Evolutionary conservation across 2,113 vertebrate genomes (phyloP).

Genomic region (Grammomys dolichurus): DNA sequence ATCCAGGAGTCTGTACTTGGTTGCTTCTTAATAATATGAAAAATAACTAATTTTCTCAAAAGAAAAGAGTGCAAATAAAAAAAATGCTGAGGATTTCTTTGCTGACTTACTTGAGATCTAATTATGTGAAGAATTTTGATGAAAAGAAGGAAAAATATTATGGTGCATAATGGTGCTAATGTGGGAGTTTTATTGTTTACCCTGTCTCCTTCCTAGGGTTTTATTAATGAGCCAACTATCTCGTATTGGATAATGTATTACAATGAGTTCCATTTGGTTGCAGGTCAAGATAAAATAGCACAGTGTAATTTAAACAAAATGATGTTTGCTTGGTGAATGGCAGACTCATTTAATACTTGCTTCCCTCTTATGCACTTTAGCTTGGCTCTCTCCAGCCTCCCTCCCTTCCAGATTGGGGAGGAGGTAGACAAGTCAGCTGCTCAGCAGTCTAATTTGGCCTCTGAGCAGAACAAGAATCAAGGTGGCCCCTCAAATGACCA

Average conservation of each 20-base stretch:
- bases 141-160: slow-evolving; percentile 75
- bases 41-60: slow-evolving; percentile 61
- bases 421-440: not conserved
- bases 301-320: slow-evolving; percentile 79
- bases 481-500: slow-evolving; percentile 29
- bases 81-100: slow-evolving; percentile 68
- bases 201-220: slow-evolving; percentile 69
- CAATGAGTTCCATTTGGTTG: slow-evolving; percentile 81
- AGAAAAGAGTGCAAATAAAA: slow-evolving; percentile 55
- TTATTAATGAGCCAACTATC: slow-evolving; percentile 84
- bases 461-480: slow-evolving; percentile 27
- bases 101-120: slow-evolving; percentile 73
- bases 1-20: not conserved
- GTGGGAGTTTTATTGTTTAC: slow-evolving; percentile 80
- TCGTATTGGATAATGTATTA: slow-evolving; percentile 79
- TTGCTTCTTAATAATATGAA: slow-evolving; percentile 46
- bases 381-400: slow-evolving; percentile 21
- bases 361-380: slow-evolving; percentile 65
- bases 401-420: not conserved
- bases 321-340: slow-evolving; percentile 77
- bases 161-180: slow-evolving; percentile 57
- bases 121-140: slow-evolving; percentile 77
- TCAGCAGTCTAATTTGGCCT: slow-evolving; percentile 1
- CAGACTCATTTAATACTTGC: slow-evolving; percentile 70
- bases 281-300: slow-evolving; percentile 75